Conservation (phyloP, 92 coral and sea anemone species). For the Porites evermanni region DNA sequence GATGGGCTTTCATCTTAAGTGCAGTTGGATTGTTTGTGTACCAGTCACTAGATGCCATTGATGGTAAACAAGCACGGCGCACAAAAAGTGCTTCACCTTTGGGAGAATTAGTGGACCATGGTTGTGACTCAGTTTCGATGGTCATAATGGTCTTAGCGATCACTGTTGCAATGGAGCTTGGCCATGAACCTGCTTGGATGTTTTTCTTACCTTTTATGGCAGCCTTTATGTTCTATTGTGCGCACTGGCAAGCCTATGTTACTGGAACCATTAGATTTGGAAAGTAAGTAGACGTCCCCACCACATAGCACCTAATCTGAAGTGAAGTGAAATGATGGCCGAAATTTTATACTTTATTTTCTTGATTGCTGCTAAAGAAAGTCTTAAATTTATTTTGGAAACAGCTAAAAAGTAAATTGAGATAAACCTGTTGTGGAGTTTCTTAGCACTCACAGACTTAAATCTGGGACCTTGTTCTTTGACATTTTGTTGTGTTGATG, state of each 20-base stretch:
- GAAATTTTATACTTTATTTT: too few relatives aligned
- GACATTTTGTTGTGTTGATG: too few relatives aligned
- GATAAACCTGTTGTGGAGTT: too few relatives aligned
- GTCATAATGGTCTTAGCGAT: slow-evolving; percentile 68
- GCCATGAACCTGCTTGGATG: slow-evolving; percentile 91
- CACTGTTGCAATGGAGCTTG: slow-evolving; percentile 79
- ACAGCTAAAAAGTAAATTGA: too few relatives aligned
- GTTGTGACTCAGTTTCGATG: slow-evolving; percentile 95
- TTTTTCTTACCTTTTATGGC: slow-evolving; percentile 71
- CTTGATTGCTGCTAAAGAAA: too few relatives aligned
- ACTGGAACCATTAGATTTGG: slow-evolving; percentile 96
- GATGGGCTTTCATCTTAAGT: slow-evolving; percentile 74
- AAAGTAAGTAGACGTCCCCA: slow-evolving; percentile 55
- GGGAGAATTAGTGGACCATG: slow-evolving; percentile 98
- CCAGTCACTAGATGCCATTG: slow-evolving; percentile 95
- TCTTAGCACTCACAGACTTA: too few relatives aligned
- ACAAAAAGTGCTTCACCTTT: slow-evolving; percentile 89
- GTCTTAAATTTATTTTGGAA: too few relatives aligned
- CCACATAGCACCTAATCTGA: too few relatives aligned
- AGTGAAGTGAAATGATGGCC: too few relatives aligned
- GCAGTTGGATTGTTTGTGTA: slow-evolving; percentile 86
- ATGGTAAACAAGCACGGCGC: slow-evolving; percentile 98
- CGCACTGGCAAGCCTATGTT: slow-evolving; percentile 97
- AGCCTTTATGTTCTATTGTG: slow-evolving; percentile 78
- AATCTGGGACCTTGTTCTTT: too few relatives aligned